phyloP scores from a whole-genome alignment of 2,113 vertebrate species.

The Podarcis muralis region DNA sequence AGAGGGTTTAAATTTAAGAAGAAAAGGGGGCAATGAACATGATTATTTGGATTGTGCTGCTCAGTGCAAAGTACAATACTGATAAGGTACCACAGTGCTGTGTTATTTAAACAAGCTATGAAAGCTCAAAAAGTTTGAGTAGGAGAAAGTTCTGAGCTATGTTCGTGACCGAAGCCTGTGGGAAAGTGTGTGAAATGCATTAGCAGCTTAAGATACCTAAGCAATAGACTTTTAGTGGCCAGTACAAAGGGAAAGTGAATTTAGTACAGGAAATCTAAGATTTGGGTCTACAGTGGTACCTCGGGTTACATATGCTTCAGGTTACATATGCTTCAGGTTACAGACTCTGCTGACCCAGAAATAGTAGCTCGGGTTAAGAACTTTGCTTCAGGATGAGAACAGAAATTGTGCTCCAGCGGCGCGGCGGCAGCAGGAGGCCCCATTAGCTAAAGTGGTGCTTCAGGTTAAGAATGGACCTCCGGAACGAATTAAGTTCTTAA shows the following conservation, averaged over 20 bases:
- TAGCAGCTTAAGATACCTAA: background rate
- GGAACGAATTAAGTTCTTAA: no score
- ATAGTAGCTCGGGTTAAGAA: no score
- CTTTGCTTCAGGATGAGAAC: no score
- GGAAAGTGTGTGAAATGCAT: background rate
- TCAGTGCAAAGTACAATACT: background rate
- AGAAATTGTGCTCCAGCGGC: no score
- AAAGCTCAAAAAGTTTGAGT: background rate
- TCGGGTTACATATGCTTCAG: no score
- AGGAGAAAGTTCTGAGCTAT: background rate
- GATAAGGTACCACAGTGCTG: background rate
- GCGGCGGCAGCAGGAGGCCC: no score
- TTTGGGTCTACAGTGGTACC: background rate
- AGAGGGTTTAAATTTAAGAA: background rate
- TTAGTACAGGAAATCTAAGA: background rate
- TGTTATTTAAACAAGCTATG: conserved; percentile 4
- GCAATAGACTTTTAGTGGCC: background rate
- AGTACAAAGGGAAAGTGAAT: background rate
- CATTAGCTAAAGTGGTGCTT: no score
- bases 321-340: no score
- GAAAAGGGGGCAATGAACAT: background rate
- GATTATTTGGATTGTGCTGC: background rate
- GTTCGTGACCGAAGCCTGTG: background rate
- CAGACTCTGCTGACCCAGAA: no score
- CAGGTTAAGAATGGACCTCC: no score